Evolutionary conservation across 2,113 vertebrate genomes (phyloP).

Genomic region (Paramormyrops kingsleyae): DNA sequence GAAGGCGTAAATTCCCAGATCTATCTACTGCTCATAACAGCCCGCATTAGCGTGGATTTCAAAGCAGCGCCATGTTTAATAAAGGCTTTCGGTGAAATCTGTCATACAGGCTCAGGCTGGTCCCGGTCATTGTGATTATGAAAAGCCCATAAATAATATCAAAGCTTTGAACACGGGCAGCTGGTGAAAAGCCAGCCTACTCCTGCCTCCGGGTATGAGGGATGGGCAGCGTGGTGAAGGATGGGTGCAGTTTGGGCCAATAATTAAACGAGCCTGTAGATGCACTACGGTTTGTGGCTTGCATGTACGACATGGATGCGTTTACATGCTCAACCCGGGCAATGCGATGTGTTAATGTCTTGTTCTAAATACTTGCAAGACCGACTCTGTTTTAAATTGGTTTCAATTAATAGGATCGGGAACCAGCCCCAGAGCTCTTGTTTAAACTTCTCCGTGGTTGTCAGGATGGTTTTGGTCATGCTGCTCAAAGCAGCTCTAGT

Average conservation of each 20-base stretch:
- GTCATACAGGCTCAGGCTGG: not conserved
- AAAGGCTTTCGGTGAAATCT: not conserved
- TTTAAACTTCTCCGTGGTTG: not conserved
- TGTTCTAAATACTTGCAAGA: not conserved
- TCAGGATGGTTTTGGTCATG: not conserved
- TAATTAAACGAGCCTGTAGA: not conserved
- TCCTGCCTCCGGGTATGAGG: not conserved
- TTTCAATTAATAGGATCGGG: not conserved
- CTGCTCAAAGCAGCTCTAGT: not conserved
- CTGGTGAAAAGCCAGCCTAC: not conserved
- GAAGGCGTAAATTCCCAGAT: not conserved
- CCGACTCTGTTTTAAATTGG: not conserved
- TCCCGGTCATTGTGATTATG: not conserved
- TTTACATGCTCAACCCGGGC: not conserved
- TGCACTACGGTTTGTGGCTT: not conserved
- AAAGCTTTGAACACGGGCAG: not conserved
- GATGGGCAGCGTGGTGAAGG: not conserved
- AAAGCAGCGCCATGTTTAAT: not conserved
- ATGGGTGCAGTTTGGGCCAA: not conserved
- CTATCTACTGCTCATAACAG: constrained; percentile 10
- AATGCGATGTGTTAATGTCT: not conserved
- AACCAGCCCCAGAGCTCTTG: not conserved
- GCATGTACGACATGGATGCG: not conserved
- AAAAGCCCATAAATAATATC: not conserved
- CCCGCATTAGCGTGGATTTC: not conserved